These are phyloP conservation scores for Sphenodon punctatus DNA, from an alignment of 2,797 vertebrate genomes.

Conservation along the genomic window DNA sequence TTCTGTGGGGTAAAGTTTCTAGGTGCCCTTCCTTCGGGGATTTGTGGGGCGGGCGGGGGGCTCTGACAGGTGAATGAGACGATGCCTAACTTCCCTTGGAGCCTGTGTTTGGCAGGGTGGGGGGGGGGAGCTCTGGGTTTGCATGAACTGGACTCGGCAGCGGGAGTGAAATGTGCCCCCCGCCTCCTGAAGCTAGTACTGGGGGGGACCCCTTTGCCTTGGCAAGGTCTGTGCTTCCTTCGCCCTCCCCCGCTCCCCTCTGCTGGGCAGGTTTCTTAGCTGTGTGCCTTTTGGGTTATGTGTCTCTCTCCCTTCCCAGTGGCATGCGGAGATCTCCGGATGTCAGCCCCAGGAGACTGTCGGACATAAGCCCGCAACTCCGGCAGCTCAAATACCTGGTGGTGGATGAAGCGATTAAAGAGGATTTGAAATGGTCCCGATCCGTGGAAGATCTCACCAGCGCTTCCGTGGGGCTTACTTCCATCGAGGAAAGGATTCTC, in stretches of 20 bases:
- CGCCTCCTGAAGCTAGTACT: not conserved
- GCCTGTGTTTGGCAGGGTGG: not conserved
- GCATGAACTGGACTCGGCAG: not conserved
- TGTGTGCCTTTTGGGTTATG: too few species aligned
- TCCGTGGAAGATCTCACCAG: slow-evolving; percentile 94
- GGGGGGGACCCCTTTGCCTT: not conserved
- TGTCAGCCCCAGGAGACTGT: slow-evolving; percentile 93
- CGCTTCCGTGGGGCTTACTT: slow-evolving; percentile 81
- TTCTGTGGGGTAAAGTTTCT: too few species aligned
- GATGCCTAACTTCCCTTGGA: too few species aligned
- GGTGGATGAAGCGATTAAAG: slow-evolving; percentile 93
- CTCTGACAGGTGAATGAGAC: too few species aligned
- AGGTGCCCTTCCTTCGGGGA: too few species aligned
- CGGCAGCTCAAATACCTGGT: slow-evolving; percentile 94
- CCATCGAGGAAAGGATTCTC: slow-evolving; percentile 92
- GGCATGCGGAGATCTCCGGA: slow-evolving; percentile 93
- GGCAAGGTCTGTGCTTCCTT: not conserved
- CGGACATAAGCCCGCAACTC: slow-evolving; percentile 97
- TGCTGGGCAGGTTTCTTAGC: too few species aligned
- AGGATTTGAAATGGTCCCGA: slow-evolving; percentile 92
- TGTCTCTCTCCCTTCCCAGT: slow-evolving; percentile 64
- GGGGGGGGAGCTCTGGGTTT: not conserved
- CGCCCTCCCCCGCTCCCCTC: not conserved
- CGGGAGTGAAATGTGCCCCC: not conserved
- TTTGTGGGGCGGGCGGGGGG: too few species aligned